These are phyloP conservation scores for Caligus rogercresseyi DNA, from an alignment of 1,140 invertebrate species.

Conservation along the genomic window DNA sequence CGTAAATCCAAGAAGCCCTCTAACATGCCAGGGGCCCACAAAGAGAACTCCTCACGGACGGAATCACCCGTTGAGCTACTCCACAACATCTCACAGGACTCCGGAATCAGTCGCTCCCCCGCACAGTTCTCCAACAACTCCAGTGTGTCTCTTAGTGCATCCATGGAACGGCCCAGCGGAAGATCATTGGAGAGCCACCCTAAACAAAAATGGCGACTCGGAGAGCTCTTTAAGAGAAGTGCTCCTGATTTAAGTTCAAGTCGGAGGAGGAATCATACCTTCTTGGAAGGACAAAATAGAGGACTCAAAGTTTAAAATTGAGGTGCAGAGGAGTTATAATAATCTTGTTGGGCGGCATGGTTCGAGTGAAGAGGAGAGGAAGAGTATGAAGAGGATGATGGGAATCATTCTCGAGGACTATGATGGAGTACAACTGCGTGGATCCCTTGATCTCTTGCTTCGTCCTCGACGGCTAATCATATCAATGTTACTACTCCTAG, in stretches of 20 bases:
- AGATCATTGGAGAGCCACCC: background rate
- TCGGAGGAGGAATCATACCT: background rate
- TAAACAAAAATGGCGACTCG: background rate
- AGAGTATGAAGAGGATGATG: too few species aligned
- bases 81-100: background rate
- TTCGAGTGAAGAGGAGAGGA: background rate
- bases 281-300: background rate
- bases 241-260: background rate
- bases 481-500: too few species aligned
- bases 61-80: background rate
- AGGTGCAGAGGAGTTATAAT: background rate
- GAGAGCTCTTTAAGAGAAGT: background rate
- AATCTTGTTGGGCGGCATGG: background rate
- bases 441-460: too few species aligned
- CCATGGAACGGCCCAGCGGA: background rate
- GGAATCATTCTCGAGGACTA: background rate
- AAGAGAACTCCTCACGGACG: background rate
- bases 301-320: background rate
- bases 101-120: background rate
- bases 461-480: too few species aligned
- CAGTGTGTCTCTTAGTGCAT: background rate
- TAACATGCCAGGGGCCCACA: background rate
- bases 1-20: background rate
- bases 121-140: background rate
- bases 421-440: background rate